Evolutionary conservation across 2,888 invertebrate species (phyloP), one percentile per base, ranked within the genome.

Genomic region (Dasypolia templi): DNA sequence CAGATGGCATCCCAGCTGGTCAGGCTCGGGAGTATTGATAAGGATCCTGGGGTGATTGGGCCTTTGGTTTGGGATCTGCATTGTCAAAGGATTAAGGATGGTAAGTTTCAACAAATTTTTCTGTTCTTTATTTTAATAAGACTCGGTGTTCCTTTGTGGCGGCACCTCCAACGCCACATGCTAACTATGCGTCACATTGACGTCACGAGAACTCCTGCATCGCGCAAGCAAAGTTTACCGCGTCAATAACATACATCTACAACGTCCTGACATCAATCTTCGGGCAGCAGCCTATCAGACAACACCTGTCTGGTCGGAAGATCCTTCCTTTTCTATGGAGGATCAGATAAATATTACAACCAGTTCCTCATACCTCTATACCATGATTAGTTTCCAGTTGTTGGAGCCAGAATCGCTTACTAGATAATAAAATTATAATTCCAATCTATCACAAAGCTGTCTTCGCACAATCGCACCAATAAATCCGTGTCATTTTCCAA

Each of bases 31-130:
- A 98, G 98, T 90, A 97, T 97, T 66, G 97, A 97, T 85, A 97
- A 97, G 61, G 98, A 98, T 93, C 98, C 98, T 0, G 98, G 98
- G 0, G 97, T 98, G 7, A 97, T 98, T 49, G 98, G 98, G 0
- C 98, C 98, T 0, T 94, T 98, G 68, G 98, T 98, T 11, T 98
- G 98, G 98, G 98, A 98, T 90, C 95, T 98, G 75, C 98, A 98
- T 89, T 97, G 97, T 89, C 98, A 98, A 91, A 96, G 97, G 86
- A 95, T 97, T 63, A 96, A 97, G 79, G 97, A 96, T 89, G 94
- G 97, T 97, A 86, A 88, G 91, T 71, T 19, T 39, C 2, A 12
- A 35, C 14, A 11, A 53, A 61, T 59, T 12, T 2, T 53, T 26
- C 6, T 12, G 6, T 6, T 5, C 26, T 53, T 53, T 53, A 26